These are phyloP conservation scores for Allobates femoralis DNA, from an alignment of 2,797 vertebrate genomes.

Conservation along the genomic window DNA sequence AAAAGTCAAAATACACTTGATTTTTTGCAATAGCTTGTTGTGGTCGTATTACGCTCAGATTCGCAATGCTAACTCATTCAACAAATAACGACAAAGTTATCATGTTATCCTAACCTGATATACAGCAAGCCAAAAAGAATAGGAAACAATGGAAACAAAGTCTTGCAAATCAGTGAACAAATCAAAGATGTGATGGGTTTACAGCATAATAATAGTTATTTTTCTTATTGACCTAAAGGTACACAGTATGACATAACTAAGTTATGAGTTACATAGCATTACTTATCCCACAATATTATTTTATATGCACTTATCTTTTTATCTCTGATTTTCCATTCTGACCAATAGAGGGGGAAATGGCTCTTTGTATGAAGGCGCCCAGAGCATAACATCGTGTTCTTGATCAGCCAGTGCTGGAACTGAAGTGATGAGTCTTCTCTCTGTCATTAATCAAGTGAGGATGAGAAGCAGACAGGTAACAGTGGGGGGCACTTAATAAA, in stretches of 20 bases:
- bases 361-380: conserved; percentile 32
- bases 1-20: too few relatives aligned
- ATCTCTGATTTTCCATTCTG: conserved; percentile 29
- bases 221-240: background rate
- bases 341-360: conserved; percentile 60
- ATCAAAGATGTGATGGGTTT: background rate
- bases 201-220: background rate
- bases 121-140: too few relatives aligned
- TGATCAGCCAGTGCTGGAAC: conserved; percentile 35
- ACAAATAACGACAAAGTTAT: too few relatives aligned
- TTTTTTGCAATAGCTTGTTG: too few relatives aligned
- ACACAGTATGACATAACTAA: background rate
- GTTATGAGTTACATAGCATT: background rate
- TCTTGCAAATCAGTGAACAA: background rate
- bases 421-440: conserved; percentile 61
- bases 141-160: background rate
- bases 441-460: conserved; percentile 65
- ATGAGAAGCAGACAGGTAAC: conserved; percentile 66
- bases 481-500: conserved; percentile 68
- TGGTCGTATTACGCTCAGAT: too few relatives aligned
- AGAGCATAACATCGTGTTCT: conserved; percentile 23
- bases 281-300: background rate
- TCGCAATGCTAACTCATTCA: too few relatives aligned
- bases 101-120: too few relatives aligned
- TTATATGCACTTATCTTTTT: background rate